Percentiles rank a stretch among this genome's conserved stretches.
These are phyloP conservation scores for Agrilus planipennis DNA, from an alignment of 1,140 invertebrate species.

Conservation along the genomic window DNA sequence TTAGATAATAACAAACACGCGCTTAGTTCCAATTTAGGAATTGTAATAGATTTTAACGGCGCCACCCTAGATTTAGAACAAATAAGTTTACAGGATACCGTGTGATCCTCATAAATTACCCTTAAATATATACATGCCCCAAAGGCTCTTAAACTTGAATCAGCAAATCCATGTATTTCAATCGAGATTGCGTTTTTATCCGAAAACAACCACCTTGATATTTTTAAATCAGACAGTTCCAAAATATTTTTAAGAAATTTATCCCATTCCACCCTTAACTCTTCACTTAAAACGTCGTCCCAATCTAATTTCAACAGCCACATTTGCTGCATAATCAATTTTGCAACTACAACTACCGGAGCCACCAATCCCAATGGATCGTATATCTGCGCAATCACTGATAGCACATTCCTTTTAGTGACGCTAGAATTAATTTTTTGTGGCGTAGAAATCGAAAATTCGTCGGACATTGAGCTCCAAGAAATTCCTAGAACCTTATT, in stretches of 20 bases:
- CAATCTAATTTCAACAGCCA: too few relatives aligned
- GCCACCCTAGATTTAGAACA: constrained; percentile 5
- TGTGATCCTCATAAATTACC: background rate
- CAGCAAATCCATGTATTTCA: constrained; percentile 26
- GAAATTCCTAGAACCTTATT: too few relatives aligned
- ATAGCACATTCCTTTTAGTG: too few relatives aligned
- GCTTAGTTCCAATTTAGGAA: constrained; percentile 17
- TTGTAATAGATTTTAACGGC: constrained; percentile 7
- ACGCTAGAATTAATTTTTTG: too few relatives aligned
- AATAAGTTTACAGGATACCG: background rate
- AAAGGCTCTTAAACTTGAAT: constrained; percentile 10
- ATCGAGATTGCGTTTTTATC: constrained; percentile 1
- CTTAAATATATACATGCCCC: constrained; percentile 1
- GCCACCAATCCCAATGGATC: too few relatives aligned
- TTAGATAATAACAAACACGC: constrained; percentile 10
- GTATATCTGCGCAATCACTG: too few relatives aligned
- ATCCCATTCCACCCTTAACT: constrained; percentile 7
- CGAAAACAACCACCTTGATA: constrained; percentile 3
- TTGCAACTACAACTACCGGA: too few relatives aligned
- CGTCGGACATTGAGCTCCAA: too few relatives aligned
- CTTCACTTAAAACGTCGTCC: constrained; percentile 11
- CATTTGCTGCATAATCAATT: too few relatives aligned
- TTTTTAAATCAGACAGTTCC: background rate
- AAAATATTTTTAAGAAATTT: constrained; percentile 3
- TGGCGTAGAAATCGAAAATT: too few relatives aligned